Conservation (phyloP, 2,888 invertebrate species). For the Drosophila yooni region DNA sequence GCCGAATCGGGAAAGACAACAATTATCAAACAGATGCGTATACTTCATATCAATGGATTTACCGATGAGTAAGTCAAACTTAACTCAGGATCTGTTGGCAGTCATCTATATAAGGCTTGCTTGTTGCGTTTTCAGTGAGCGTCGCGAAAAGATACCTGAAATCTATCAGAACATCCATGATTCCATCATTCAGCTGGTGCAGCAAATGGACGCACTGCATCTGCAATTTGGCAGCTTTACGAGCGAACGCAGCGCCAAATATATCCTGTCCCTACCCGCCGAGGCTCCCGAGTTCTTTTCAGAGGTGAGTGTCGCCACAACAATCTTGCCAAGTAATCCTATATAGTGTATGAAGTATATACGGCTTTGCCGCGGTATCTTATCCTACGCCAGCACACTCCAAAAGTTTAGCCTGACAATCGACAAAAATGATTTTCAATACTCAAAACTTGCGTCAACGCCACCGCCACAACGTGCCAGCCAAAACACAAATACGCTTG, state of each 20-base stretch:
- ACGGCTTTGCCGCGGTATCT: constrained; percentile 50
- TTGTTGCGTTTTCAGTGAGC: constrained; percentile 87
- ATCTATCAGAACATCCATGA: constrained; percentile 91
- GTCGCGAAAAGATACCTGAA: constrained; percentile 88
- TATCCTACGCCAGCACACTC: constrained; percentile 63
- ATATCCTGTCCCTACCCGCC: constrained; percentile 86
- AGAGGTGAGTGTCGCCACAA: constrained; percentile 85
- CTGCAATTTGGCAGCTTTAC: constrained; percentile 86
- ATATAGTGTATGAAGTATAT: constrained; percentile 9
- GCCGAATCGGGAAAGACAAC: constrained; percentile 95
- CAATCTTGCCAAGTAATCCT: constrained; percentile 31
- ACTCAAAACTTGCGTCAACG: constrained; percentile 67
- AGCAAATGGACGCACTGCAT: constrained; percentile 86
- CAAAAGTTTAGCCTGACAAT: constrained; percentile 37
- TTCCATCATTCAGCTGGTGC: constrained; percentile 89
- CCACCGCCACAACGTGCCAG: constrained; percentile 24
- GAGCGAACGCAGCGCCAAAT: constrained; percentile 83
- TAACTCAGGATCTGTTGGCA: too few species aligned
- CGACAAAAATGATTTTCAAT: constrained; percentile 47
- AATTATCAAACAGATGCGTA: constrained; percentile 94
- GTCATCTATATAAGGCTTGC: background rate
- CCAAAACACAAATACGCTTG: constrained; percentile 21
- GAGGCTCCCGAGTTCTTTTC: constrained; percentile 86
- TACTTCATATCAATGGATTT: constrained; percentile 92
- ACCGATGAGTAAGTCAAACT: constrained; percentile 87